phyloP scores from a whole-genome alignment of 2,113 vertebrate species.

The Dunckerocampus dactyliophorus region DNA sequence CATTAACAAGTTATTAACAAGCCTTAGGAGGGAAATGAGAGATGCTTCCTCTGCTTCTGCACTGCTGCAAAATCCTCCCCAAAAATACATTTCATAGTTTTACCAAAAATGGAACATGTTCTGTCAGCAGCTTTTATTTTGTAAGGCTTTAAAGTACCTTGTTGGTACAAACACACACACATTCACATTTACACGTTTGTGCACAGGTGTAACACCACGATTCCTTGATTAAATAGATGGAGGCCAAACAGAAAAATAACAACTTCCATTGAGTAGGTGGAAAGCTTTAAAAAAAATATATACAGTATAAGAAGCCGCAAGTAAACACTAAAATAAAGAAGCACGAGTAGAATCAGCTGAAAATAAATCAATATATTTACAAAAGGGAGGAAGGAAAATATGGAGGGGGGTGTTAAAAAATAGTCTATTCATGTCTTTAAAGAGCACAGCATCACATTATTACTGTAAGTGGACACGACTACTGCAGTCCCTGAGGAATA shows the following conservation, averaged over 20 bases:
- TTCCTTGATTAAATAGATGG: conserved; percentile 31
- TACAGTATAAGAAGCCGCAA: neutral
- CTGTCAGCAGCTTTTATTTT: conserved; percentile 64
- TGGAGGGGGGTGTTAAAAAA: conserved; percentile 12
- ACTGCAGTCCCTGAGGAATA: conserved; percentile 68
- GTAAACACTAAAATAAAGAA: conserved; percentile 18
- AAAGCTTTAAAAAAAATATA: neutral
- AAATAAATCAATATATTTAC: conserved; percentile 45
- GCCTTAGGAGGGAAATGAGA: neutral
- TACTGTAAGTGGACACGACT: conserved; percentile 40
- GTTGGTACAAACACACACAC: conserved; percentile 30
- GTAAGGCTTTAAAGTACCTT: conserved; percentile 63
- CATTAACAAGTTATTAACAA: neutral
- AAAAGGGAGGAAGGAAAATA: conserved; percentile 18
- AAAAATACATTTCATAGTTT: neutral
- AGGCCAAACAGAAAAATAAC: neutral
- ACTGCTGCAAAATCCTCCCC: neutral
- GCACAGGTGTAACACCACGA: conserved; percentile 20
- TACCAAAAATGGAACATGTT: conserved; percentile 22
- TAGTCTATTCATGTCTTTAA: neutral
- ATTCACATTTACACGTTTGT: conserved; percentile 26
- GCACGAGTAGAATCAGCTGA: neutral
- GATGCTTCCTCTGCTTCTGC: neutral
- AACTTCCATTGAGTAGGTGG: neutral
- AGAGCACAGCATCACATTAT: conserved; percentile 41